Conservation (phyloP, 1,140 invertebrate genomes). For the Globodera ellingtonae region DNA sequence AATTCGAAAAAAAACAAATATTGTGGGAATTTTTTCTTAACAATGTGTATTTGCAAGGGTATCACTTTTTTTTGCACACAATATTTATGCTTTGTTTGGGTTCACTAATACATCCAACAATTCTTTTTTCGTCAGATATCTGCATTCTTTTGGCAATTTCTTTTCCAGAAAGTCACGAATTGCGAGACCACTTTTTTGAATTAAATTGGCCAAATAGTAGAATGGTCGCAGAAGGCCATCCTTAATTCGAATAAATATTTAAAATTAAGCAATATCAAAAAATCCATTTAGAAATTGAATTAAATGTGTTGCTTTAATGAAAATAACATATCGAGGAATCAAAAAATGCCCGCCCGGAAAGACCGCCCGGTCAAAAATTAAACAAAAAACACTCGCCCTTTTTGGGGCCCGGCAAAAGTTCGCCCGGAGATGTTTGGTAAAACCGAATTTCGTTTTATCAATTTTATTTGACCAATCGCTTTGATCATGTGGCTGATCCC, state of each 20-base stretch:
- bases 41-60: not conserved
- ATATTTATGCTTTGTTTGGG: not conserved
- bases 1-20: too few species aligned
- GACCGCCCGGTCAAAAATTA: not conserved
- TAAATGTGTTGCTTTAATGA: too few species aligned
- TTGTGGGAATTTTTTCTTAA: not conserved
- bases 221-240: constrained; percentile 29
- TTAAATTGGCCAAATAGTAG: constrained; percentile 21
- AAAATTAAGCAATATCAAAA: too few species aligned
- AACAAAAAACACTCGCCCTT: too few species aligned
- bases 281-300: too few species aligned
- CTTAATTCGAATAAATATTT: constrained; percentile 6
- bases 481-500: not conserved
- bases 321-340: too few species aligned
- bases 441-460: too few species aligned
- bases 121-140: constrained; percentile 17
- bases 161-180: constrained; percentile 15
- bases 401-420: too few species aligned
- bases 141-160: constrained; percentile 25
- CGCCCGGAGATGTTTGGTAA: too few species aligned
- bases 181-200: constrained; percentile 13
- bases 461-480: too few species aligned
- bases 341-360: too few species aligned
- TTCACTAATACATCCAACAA: constrained; percentile 18
- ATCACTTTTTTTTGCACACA: not conserved